These are phyloP conservation scores for Austrofundulus limnaeus DNA, from an alignment of 2,113 vertebrate genomes.

Conservation along the genomic window DNA sequence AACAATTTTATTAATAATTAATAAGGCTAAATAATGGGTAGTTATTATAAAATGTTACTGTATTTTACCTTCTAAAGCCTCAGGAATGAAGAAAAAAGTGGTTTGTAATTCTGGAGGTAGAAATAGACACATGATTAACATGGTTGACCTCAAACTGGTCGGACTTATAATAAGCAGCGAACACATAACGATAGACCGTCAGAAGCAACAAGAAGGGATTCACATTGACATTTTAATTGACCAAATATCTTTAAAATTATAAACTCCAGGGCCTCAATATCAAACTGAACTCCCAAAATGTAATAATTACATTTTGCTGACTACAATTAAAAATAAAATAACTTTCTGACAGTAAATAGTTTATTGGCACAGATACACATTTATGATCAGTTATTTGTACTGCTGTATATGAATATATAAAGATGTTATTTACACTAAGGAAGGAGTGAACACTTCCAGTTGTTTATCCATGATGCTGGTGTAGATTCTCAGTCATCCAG, in stretches of 20 bases:
- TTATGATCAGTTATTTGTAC: too few relatives aligned
- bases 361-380: background rate
- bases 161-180: conserved; percentile 20
- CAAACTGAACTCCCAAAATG: conserved; percentile 8
- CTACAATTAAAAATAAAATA: background rate
- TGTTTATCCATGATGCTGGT: too few relatives aligned
- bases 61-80: conserved; percentile 24
- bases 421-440: too few relatives aligned
- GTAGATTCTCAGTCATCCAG: too few relatives aligned
- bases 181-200: conserved; percentile 3
- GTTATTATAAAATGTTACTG: too few relatives aligned
- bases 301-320: background rate
- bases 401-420: too few relatives aligned
- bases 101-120: background rate
- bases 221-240: conserved; percentile 31
- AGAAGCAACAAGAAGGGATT: conserved; percentile 24
- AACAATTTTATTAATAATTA: too few relatives aligned
- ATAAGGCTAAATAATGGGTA: too few relatives aligned
- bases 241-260: conserved; percentile 20
- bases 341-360: too few relatives aligned
- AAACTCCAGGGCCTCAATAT: conserved; percentile 10
- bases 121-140: conserved; percentile 24
- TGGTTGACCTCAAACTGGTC: conserved; percentile 1
- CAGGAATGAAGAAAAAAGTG: conserved; percentile 7
- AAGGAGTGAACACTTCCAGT: too few relatives aligned